Evolutionary conservation across 2,113 vertebrate species (phyloP).

Genomic region (Prionailurus viverrinus): DNA sequence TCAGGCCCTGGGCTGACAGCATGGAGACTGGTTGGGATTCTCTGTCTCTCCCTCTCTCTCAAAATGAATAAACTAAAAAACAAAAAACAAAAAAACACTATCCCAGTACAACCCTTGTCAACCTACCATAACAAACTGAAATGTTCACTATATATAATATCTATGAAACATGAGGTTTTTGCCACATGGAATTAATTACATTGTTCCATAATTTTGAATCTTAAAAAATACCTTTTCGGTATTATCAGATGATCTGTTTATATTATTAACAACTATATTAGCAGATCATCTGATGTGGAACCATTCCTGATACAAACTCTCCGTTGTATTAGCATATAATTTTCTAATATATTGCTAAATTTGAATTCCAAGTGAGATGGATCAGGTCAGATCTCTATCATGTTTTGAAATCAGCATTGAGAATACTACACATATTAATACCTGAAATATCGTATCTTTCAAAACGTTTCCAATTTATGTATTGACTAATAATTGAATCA

Average conservation of each 20-base stretch:
- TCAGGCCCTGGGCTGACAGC: neutral
- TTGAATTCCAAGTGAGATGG: neutral
- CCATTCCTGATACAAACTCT: neutral
- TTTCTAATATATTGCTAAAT: neutral
- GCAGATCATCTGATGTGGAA: neutral
- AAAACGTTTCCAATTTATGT: neutral
- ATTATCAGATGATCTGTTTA: neutral
- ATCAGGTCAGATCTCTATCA: neutral
- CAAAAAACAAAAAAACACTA: neutral
- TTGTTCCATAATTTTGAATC: neutral
- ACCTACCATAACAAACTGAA: neutral
- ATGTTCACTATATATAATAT: neutral
- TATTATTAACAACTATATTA: neutral
- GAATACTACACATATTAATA: neutral
- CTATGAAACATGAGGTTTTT: neutral
- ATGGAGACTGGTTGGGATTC: no score
- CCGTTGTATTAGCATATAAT: neutral
- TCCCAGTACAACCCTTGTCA: neutral
- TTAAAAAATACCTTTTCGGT: neutral
- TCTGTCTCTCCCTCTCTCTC: no score
- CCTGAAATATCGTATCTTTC: neutral
- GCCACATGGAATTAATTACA: neutral
- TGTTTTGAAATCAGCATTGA: conserved; percentile 11
- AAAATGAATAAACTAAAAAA: no score
- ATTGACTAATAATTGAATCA: neutral